phyloP scores from a whole-genome alignment of 2,797 vertebrate genomes.

The Amazonetta brasiliensis region DNA sequence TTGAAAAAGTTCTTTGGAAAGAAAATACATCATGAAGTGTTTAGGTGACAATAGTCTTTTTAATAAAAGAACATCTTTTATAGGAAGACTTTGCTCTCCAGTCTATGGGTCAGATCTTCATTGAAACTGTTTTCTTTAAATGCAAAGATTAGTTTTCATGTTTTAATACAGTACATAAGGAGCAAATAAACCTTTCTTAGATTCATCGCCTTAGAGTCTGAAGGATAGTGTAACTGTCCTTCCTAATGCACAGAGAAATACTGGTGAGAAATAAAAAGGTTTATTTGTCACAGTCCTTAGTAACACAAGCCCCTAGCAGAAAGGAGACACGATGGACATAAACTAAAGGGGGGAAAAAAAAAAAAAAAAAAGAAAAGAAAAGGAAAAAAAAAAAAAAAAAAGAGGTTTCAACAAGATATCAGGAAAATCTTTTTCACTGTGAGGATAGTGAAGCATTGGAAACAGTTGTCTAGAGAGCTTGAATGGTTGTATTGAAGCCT shows the following conservation, averaged over 20 bases:
- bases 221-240: constrained; percentile 22
- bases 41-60: constrained; percentile 50
- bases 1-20: constrained; percentile 58
- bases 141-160: constrained; percentile 19
- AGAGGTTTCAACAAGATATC: neutral
- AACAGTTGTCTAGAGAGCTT: neutral
- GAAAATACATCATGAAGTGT: constrained; percentile 39
- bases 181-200: neutral
- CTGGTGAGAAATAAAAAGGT: neutral
- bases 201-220: neutral
- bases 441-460: neutral
- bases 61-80: constrained; percentile 48
- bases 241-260: neutral
- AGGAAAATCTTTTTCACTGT: neutral
- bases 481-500: neutral
- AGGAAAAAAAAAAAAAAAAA: neutral
- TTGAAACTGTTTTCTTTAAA: constrained; percentile 41
- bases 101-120: constrained; percentile 33
- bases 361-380: no score
- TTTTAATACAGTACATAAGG: constrained; percentile 21
- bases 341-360: neutral
- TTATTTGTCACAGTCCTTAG: neutral
- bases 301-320: neutral
- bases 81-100: constrained; percentile 3
- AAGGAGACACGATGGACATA: neutral